phyloP scores from a whole-genome alignment of 2,113 vertebrate species.

The Diadophis punctatus region DNA sequence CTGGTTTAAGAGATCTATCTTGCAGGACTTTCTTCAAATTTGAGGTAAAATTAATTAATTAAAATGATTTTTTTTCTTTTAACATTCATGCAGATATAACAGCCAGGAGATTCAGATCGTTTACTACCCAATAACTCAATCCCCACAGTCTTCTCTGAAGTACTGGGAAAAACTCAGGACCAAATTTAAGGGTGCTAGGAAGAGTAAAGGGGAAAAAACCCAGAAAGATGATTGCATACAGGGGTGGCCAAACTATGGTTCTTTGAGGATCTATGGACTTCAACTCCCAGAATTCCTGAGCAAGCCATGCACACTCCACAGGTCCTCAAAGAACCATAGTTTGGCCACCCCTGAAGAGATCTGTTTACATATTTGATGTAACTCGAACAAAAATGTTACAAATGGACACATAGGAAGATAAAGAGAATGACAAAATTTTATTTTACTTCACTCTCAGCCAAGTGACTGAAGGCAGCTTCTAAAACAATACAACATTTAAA shows the following conservation, averaged over 20 bases:
- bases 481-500: not conserved
- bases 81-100: not conserved
- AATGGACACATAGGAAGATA: not conserved
- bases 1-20: not conserved
- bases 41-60: not conserved
- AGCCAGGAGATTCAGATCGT: not conserved
- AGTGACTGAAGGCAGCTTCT: not conserved
- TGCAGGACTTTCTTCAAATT: not conserved
- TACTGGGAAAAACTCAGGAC: not conserved
- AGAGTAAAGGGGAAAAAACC: not conserved
- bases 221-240: not conserved
- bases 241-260: too few relatives aligned
- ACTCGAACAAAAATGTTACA: not conserved
- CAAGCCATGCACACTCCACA: too few relatives aligned
- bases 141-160: not conserved
- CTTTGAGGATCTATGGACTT: too few relatives aligned
- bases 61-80: not conserved
- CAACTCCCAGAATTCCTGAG: too few relatives aligned
- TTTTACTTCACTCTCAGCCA: not conserved
- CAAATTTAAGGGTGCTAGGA: not conserved
- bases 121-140: not conserved
- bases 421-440: not conserved
- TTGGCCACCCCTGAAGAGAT: too few relatives aligned
- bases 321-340: too few relatives aligned
- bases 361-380: not conserved